Evolutionary conservation across 2,113 vertebrate species (phyloP).

Genomic region (Rana temporaria): DNA sequence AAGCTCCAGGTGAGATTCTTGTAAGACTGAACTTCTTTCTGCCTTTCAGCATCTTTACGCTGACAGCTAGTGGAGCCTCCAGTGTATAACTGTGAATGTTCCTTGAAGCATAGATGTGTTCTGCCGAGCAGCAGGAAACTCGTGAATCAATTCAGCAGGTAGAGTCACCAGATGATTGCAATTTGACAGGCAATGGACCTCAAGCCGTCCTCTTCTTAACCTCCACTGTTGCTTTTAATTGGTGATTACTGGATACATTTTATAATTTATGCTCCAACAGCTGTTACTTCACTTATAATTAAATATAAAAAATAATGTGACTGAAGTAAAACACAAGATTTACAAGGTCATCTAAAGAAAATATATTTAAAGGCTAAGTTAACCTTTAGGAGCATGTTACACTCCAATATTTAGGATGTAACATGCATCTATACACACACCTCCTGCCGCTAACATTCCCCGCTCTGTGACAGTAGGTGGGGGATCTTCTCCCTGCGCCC

Average conservation of each 20-base stretch:
- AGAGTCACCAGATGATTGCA: conserved; percentile 11
- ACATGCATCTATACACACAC: no score
- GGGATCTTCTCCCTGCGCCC: no score
- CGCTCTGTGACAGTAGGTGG: no score
- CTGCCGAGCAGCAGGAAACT: conserved; percentile 17
- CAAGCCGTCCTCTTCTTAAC: conserved; percentile 1
- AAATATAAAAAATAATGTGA: no score
- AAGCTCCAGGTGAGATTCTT: conserved; percentile 43
- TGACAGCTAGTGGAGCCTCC: conserved; percentile 15
- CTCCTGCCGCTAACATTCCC: no score
- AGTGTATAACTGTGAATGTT: conserved; percentile 39
- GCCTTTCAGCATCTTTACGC: conserved; percentile 32
- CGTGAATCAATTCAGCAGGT: conserved; percentile 27
- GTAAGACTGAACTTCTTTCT: conserved; percentile 33
- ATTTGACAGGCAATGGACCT: conserved; percentile 16
- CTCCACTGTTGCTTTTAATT: background rate
- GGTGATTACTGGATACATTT: conserved; percentile 7
- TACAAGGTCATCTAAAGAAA: background rate
- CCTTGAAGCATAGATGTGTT: conserved; percentile 45
- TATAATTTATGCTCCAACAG: background rate
- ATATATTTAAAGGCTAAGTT: background rate
- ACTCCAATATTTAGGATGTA: no score
- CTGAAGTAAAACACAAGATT: background rate
- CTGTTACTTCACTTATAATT: background rate
- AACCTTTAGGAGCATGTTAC: no score